A percentile compares a stretch with the other conserved stretches of the same genome.
phyloP scores from a whole-genome alignment of 2,888 invertebrate species.

The Drosophila nigricruria region DNA sequence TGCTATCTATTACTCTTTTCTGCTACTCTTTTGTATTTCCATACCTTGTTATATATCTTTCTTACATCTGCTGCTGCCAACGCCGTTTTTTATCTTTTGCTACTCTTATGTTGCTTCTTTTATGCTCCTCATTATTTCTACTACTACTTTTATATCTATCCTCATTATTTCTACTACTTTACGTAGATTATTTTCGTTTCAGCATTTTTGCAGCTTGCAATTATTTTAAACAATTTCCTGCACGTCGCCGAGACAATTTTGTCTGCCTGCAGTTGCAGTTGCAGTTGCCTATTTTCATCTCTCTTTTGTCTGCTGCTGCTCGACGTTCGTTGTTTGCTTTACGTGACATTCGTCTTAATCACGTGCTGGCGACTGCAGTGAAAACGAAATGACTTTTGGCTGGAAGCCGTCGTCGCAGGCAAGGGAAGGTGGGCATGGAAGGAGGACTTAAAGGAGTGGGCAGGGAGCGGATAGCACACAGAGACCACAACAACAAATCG shows the following conservation, averaged over 20 bases:
- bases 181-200: conserved; percentile 20
- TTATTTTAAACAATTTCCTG: conserved; percentile 78
- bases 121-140: background rate
- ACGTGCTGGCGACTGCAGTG: conserved; percentile 49
- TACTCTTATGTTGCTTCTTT: conserved; percentile 2
- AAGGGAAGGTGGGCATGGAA: background rate
- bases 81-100: background rate
- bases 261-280: conserved; percentile 24
- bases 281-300: conserved; percentile 46
- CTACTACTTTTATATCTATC: no score
- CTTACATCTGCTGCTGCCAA: conserved; percentile 1
- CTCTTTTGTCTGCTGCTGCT: conserved; percentile 44
- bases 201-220: conserved; percentile 49
- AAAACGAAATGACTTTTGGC: conserved; percentile 45
- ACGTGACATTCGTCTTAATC: conserved; percentile 67
- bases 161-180: conserved; percentile 6
- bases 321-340: conserved; percentile 62
- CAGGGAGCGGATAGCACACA: background rate
- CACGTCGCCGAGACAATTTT: conserved; percentile 48
- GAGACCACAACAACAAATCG: conserved; percentile 61
- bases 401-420: background rate
- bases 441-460: background rate
- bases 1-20: background rate
- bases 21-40: background rate
- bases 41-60: background rate